Percentiles rank a stretch among this genome's conserved stretches.
Conservation (phyloP, 2,797 vertebrate genomes). For the Lophotriccus pileatus region DNA sequence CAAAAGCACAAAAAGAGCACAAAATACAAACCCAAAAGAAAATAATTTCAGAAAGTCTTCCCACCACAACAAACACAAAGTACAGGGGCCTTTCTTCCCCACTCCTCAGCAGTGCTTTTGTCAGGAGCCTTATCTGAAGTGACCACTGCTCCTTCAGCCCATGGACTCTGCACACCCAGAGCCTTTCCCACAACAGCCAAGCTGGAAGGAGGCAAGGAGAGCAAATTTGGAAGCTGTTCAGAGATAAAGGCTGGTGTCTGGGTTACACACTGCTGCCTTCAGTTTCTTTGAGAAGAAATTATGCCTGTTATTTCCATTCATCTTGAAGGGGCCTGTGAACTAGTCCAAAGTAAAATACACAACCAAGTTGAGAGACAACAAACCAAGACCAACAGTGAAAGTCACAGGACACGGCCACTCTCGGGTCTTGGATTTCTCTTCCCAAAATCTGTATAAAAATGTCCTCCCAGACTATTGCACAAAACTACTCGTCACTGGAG, state of each 20-base stretch:
- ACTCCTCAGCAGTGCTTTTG: neutral
- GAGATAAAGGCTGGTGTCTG: neutral
- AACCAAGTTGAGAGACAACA: neutral
- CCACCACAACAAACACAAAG: neutral
- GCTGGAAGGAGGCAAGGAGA: neutral
- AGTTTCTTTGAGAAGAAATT: neutral
- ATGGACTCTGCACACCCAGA: neutral
- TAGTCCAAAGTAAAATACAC: neutral
- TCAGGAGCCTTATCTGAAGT: neutral
- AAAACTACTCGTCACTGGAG: neutral
- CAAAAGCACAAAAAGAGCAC: neutral
- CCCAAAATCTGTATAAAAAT: neutral
- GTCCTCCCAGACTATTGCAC: neutral
- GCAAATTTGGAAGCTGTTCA: neutral
- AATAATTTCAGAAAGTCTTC: neutral
- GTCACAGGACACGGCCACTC: neutral
- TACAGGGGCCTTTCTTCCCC: neutral
- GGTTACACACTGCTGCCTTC: neutral
- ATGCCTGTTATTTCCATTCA: neutral
- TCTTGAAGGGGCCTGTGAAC: neutral
- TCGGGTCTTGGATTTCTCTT: neutral
- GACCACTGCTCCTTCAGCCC: neutral
- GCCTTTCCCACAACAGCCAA: neutral
- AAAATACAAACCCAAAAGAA: neutral
- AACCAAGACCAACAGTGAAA: neutral